Base-by-base conservation (phyloP, 2,113 vertebrate genomes). In the Mellivora capensis region DNA sequence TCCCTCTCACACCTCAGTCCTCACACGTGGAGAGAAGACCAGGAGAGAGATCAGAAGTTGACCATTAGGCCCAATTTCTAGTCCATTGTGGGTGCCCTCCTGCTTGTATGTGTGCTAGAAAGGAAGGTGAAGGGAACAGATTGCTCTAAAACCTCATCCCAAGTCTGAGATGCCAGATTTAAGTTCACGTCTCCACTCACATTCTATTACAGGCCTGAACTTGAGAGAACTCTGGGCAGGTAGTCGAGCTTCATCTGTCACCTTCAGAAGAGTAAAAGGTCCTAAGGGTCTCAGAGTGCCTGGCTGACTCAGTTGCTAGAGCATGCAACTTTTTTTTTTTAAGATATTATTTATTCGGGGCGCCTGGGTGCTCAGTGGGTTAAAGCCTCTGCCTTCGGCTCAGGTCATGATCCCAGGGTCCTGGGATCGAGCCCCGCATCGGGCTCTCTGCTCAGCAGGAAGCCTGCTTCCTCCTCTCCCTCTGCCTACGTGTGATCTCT, bases 261-360 rank as follows among this genome's bases (percentile, higher is more conserved):
- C 80, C 79, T 90, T 91, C 59, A 90, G 87, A 85, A 94, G 74
- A 91, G 72, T 79, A 87, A 93, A 93, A 93, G 42, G 47, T 79
- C 61, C 21, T 20, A 84, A 31, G 9, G 13, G 39, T 87, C 47
- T 84, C 61, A 11, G 18, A 21, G 54, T 47, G 42, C 42, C 74
- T 47, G 74, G 42, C 27, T 77, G 27, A 44, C 42, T 77, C 15
- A 77, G 74, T 77, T 7, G 12, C 27, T 77, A 31, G 42, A 47
- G 7, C 42, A 47, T 18, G 27, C 14, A 29, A 47, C 42, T 77
- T 54, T 54, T 52, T 52, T 52, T 54, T 54, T 54, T 54, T 18
- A 54, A 54, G 52, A 54, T 54, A 54, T 54, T 54, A 54, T 54
- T 54, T 54, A 54, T 54, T 54, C 52, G n/a, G n/a, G n/a, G n/a